These are phyloP conservation scores for Ammodytes marinus DNA, from an alignment of 2,113 vertebrate species.

Conservation along the genomic window DNA sequence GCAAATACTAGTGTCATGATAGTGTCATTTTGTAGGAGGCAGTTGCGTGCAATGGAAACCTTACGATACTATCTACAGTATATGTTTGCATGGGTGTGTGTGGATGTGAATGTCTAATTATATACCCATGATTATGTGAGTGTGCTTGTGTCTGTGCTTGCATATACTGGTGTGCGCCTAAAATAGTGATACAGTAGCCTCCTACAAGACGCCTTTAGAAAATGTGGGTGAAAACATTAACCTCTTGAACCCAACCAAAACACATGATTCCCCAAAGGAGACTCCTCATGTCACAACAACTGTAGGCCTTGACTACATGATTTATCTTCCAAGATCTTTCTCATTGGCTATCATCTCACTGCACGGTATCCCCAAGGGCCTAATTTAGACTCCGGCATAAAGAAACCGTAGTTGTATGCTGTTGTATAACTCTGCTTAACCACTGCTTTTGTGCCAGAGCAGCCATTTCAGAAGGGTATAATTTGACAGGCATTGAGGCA, in stretches of 20 bases:
- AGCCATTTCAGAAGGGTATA: conserved; percentile 40
- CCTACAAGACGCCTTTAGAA: conserved; percentile 3
- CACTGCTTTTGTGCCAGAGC: conserved; percentile 42
- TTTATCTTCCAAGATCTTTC: conserved; percentile 16
- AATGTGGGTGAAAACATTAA: conserved; percentile 49
- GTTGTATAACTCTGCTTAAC: conserved; percentile 52
- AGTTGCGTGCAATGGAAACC: conserved; percentile 28
- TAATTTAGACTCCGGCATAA: conserved; percentile 41
- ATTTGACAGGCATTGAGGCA: conserved; percentile 49
- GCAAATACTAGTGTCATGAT: not conserved
- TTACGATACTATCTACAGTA: conserved; percentile 1
- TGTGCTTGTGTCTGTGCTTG: conserved; percentile 10
- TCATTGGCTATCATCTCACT: conserved; percentile 28
- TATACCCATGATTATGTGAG: conserved; percentile 14
- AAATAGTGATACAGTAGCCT: not conserved
- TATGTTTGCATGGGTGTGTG: conserved; percentile 25
- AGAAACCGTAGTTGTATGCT: conserved; percentile 24
- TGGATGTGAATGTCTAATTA: conserved; percentile 1
- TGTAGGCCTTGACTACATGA: not conserved
- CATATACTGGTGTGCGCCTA: not conserved
- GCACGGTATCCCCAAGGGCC: conserved; percentile 14
- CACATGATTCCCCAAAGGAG: conserved; percentile 24
- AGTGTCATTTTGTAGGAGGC: conserved; percentile 8
- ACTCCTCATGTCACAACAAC: conserved; percentile 42
- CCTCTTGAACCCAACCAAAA: conserved; percentile 30